These are phyloP conservation scores for Cebidichthys violaceus DNA, from an alignment of 2,113 vertebrate genomes.

Conservation along the genomic window DNA sequence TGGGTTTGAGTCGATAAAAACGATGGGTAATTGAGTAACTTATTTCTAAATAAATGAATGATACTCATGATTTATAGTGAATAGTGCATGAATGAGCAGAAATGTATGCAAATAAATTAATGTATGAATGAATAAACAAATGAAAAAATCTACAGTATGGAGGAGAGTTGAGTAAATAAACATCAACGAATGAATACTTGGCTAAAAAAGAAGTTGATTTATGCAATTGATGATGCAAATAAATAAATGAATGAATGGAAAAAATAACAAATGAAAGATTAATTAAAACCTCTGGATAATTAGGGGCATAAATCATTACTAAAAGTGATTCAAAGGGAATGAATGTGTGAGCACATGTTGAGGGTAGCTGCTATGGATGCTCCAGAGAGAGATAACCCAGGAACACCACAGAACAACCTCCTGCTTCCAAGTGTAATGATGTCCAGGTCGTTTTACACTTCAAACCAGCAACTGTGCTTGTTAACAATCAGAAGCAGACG, in stretches of 20 bases:
- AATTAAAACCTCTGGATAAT: neutral
- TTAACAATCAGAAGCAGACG: constrained; percentile 58
- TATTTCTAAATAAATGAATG: neutral
- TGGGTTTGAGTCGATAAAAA: neutral
- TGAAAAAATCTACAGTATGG: too few species aligned
- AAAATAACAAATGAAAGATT: neutral
- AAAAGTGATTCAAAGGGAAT: neutral
- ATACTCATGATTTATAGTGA: neutral
- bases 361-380: neutral
- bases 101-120: neutral
- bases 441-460: neutral
- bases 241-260: neutral
- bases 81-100: neutral
- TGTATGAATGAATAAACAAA: neutral
- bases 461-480: constrained; percentile 33
- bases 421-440: neutral
- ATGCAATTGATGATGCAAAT: neutral
- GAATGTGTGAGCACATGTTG: neutral
- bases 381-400: neutral
- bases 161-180: too few species aligned
- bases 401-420: neutral
- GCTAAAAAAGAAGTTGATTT: neutral
- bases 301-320: neutral
- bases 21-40: neutral
- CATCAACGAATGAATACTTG: too few species aligned